Percentiles rank a stretch among this genome's conserved stretches.
phyloP scores from a whole-genome alignment of 1,140 invertebrate species.

The Aphis gossypii region DNA sequence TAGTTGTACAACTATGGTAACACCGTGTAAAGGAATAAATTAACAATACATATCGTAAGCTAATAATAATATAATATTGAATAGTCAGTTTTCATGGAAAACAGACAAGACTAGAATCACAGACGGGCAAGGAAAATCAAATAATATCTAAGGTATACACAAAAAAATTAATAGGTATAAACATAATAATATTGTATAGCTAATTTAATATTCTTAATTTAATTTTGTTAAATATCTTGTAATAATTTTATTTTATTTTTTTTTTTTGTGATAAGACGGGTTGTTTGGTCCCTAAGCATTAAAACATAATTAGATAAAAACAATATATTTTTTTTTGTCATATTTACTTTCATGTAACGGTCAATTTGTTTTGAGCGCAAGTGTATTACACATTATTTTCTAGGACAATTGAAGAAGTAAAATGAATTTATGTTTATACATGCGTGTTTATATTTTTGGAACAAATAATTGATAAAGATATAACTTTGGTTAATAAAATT shows the following conservation, averaged over 20 bases:
- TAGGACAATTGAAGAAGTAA: neutral
- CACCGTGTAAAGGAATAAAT: neutral
- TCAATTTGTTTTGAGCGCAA: conserved; percentile 16
- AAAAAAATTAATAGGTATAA: conserved; percentile 1
- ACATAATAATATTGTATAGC: neutral
- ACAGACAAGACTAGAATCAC: conserved; percentile 49
- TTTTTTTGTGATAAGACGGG: neutral
- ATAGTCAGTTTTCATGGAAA: conserved; percentile 18
- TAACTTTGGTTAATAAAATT: neutral
- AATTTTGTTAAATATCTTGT: neutral
- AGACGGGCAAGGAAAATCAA: conserved; percentile 39
- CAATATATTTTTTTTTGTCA: neutral
- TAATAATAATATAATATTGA: neutral
- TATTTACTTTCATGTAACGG: neutral
- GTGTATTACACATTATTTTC: conserved; percentile 19
- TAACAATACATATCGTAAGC: neutral
- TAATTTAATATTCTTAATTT: neutral
- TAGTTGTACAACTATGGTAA: neutral
- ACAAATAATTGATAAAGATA: neutral
- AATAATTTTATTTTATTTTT: neutral
- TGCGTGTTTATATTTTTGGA: neutral
- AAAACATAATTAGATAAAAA: conserved; percentile 36
- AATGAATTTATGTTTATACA: neutral
- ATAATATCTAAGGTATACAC: conserved; percentile 13
- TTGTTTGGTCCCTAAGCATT: conserved; percentile 39